Evolutionary conservation across 2,888 invertebrate species (phyloP), one percentile per base, ranked within the genome.

Genomic region (Dasysyrphus tricinctus): DNA sequence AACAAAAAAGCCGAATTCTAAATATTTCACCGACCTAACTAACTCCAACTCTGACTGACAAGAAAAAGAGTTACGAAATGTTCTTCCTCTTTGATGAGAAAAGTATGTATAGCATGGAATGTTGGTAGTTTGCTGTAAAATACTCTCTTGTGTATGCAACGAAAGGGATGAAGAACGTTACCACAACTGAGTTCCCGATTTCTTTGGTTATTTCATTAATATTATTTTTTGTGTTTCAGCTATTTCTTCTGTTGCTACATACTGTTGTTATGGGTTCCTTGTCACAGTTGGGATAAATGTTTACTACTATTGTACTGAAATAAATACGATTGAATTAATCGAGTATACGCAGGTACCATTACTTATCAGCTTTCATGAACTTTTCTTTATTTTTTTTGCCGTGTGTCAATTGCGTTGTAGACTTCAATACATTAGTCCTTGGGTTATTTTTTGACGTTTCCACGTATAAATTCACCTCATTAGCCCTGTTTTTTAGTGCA

Each of bases 41-140:
- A 11, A 16, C 14, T 57, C 37, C n/a, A 16, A 57, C n/a, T 57
- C 39, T 39, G 39, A 39, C 57, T 24, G 34, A 57, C n/a, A 19
- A 61, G 59, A 42, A 77, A 61, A 61, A 57, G 73, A 78, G 51
- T 82, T 82, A 82, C 67, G 78, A 82, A 78, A 82, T 73, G 8
- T 47, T 47, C 19, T n/a, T 56, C 37, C 32, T 67, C 42, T 32
- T 14, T 12, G 16, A 29, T 56, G 34, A 29, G 19, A 70, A 24
- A 44, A 47, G 67, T 59, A 67, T 63, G 72, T 82, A 47, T 34
- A 56, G 54, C 12, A 56, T 29, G 56, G 47, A 34, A 34, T 56
- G 56, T 57, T 72, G 16, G 67, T 69, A 78, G 73, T 47, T 69
- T 73, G 61, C 47, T 74, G 47, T 44, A 34, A 57, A 57, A 34